Percentiles rank a stretch among this genome's conserved stretches.
Evolutionary conservation across 2,888 invertebrate species (phyloP).

Genomic region (Imbricaverruca yamaguchii): DNA sequence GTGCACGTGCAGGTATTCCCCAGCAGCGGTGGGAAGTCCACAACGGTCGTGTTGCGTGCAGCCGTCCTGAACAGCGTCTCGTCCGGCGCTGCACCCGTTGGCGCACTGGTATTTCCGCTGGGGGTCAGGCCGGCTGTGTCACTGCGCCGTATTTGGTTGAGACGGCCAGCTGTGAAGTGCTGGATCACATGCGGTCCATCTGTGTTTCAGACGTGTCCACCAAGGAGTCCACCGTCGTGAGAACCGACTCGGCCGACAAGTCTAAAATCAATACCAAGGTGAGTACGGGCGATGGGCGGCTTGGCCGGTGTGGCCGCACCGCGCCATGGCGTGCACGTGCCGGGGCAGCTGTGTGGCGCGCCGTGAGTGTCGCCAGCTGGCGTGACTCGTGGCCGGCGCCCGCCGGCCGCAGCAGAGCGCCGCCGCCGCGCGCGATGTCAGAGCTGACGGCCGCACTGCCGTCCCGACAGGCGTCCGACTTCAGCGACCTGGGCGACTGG

Average conservation of each 20-base stretch:
- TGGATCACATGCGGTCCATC: too few species aligned
- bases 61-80: too few species aligned
- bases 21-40: too few species aligned
- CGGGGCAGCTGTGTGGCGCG: neutral
- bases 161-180: too few species aligned
- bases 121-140: too few species aligned
- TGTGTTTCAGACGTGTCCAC: conserved; percentile 24
- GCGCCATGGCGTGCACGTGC: neutral
- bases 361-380: neutral
- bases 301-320: neutral
- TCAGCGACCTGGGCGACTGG: conserved; percentile 86
- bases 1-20: too few species aligned
- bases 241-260: conserved; percentile 45
- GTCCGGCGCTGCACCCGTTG: too few species aligned
- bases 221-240: conserved; percentile 44
- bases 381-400: neutral
- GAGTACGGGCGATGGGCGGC: conserved; percentile 29
- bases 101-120: too few species aligned
- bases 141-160: too few species aligned
- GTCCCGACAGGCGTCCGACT: conserved; percentile 64
- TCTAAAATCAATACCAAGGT: conserved; percentile 50
- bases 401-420: too few species aligned
- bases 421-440: neutral
- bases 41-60: too few species aligned
- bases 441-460: neutral